Percentiles rank a stretch among this genome's conserved stretches.
Conservation (phyloP, 2,113 vertebrate genomes). For the Dascyllus trimaculatus region DNA sequence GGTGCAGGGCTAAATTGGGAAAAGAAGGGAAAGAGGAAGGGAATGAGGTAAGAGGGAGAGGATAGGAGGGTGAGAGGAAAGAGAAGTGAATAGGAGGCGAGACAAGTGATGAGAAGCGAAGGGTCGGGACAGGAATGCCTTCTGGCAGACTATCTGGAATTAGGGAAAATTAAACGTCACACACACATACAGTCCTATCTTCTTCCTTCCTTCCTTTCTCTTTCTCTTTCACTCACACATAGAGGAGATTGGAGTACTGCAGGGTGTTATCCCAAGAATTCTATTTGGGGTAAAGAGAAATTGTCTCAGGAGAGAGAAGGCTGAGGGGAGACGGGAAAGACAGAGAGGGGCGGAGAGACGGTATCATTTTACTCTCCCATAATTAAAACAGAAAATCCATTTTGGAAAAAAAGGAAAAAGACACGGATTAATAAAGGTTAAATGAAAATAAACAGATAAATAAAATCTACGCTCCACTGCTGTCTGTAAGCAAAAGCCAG, state of each 20-base stretch:
- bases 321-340: constrained; percentile 32
- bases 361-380: constrained; percentile 56
- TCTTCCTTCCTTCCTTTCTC: constrained; percentile 45
- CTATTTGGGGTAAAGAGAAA: constrained; percentile 70
- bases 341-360: constrained; percentile 15
- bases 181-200: constrained; percentile 67
- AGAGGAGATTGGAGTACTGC: constrained; percentile 56
- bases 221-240: constrained; percentile 54
- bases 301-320: constrained; percentile 46
- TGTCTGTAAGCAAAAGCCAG: constrained; percentile 73
- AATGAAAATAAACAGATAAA: constrained; percentile 80
- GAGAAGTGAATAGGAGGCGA: constrained; percentile 55
- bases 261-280: constrained; percentile 68
- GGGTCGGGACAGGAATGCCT: constrained; percentile 76
- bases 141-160: constrained; percentile 86
- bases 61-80: constrained; percentile 39
- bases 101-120: constrained; percentile 70
- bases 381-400: constrained; percentile 72
- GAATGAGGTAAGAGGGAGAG: constrained; percentile 69
- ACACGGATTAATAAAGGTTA: constrained; percentile 75
- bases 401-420: constrained; percentile 64
- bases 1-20: constrained; percentile 81
- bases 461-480: constrained; percentile 70
- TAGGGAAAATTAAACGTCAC: constrained; percentile 86
- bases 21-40: constrained; percentile 73